These are phyloP conservation scores for Chloroceryle amazona DNA, from an alignment of 2,797 vertebrate genomes.

Conservation along the genomic window DNA sequence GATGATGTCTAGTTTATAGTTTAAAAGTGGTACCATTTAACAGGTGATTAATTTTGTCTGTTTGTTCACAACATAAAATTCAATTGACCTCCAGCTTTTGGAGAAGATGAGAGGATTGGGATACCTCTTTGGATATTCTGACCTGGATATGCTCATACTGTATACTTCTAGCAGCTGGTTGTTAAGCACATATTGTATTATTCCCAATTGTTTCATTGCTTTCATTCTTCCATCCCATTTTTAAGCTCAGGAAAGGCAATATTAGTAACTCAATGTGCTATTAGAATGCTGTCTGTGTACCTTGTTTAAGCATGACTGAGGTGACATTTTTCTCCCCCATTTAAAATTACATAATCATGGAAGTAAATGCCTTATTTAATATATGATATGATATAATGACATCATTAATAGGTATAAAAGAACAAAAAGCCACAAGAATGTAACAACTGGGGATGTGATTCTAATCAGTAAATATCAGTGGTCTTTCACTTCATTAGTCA, in stretches of 20 bases:
- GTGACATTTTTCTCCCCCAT: background rate
- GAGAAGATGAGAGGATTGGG: background rate
- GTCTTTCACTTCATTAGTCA: background rate
- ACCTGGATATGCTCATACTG: background rate
- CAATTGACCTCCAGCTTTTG: background rate
- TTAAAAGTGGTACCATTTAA: background rate
- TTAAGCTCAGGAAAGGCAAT: background rate
- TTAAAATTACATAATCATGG: background rate
- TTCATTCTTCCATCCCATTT: background rate
- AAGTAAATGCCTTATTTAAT: background rate
- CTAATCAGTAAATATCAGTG: background rate
- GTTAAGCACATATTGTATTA: background rate
- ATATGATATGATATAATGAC: background rate
- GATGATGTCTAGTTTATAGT: background rate
- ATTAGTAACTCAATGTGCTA: background rate
- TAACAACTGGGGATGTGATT: background rate
- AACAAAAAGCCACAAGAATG: background rate
- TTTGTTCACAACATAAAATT: background rate
- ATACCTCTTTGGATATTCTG: background rate
- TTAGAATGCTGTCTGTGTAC: background rate
- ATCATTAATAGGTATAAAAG: background rate
- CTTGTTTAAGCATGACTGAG: background rate
- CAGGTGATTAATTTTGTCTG: background rate
- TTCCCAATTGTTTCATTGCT: background rate
- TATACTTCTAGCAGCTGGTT: background rate